Percentiles rank a stretch among this genome's conserved stretches.
phyloP scores from a whole-genome alignment of 2,888 invertebrate genomes.

The Troglohyphantes excavatus region DNA sequence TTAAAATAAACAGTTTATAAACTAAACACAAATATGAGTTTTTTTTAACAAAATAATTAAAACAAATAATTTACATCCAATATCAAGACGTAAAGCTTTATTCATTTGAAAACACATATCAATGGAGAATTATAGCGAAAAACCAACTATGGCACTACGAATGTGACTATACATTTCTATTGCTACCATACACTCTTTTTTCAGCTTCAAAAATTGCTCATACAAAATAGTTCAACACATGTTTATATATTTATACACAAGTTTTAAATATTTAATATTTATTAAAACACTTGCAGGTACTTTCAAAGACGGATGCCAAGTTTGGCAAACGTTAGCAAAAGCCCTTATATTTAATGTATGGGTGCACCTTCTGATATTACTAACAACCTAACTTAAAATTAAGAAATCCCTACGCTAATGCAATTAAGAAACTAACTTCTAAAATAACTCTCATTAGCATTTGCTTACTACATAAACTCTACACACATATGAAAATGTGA shows the following conservation, averaged over 20 bases:
- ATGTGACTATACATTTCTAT: conserved; percentile 47
- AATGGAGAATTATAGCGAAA: neutral
- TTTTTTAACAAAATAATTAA: too few relatives aligned
- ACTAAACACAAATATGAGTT: too few relatives aligned
- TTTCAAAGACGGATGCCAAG: conserved; percentile 7
- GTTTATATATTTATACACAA: conserved; percentile 23
- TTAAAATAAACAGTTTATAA: too few relatives aligned
- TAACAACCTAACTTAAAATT: neutral
- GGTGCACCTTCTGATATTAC: neutral
- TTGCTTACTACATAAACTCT: neutral
- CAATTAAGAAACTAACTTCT: neutral
- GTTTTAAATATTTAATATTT: neutral
- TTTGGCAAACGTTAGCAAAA: neutral
- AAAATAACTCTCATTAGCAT: neutral
- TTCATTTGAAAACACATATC: conserved; percentile 25
- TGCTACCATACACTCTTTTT: conserved; percentile 60
- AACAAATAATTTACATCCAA: too few relatives aligned
- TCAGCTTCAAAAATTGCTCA: conserved; percentile 19
- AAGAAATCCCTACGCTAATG: neutral
- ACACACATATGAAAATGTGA: neutral
- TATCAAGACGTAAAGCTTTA: conserved; percentile 30
- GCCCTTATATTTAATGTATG: neutral
- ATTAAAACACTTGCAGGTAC: conserved; percentile 2
- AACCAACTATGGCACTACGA: conserved; percentile 18
- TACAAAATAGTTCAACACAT: conserved; percentile 46